Evolutionary conservation across 1,140 invertebrate genomes (phyloP).

Genomic region (Idris sp.): DNA sequence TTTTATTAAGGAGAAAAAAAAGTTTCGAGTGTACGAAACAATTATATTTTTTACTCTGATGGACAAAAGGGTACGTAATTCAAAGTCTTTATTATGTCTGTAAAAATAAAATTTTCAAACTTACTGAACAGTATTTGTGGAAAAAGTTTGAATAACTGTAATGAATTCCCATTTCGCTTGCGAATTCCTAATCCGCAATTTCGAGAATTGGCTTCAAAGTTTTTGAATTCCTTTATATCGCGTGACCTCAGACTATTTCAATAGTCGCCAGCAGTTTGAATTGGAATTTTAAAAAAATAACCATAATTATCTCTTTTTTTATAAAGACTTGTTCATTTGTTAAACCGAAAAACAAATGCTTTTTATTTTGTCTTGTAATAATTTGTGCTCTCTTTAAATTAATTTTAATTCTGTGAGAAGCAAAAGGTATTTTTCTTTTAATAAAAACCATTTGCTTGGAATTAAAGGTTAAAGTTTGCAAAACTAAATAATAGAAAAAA

Average conservation of each 20-base stretch:
- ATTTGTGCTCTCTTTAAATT: too few species aligned
- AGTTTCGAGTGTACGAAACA: neutral
- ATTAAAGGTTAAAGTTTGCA: slow-evolving; percentile 41
- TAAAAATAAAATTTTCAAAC: slow-evolving; percentile 5
- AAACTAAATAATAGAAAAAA: slow-evolving; percentile 1
- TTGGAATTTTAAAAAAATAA: slow-evolving; percentile 19
- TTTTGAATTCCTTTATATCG: slow-evolving; percentile 42
- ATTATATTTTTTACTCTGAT: too few species aligned
- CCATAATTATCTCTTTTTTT: slow-evolving; percentile 13
- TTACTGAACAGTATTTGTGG: neutral
- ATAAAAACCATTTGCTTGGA: slow-evolving; percentile 14
- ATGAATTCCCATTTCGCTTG: slow-evolving; percentile 25
- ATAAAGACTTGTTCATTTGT: slow-evolving; percentile 1
- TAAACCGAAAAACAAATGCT: neutral
- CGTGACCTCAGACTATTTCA: neutral
- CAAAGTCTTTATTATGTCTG: neutral
- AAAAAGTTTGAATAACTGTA: slow-evolving; percentile 37
- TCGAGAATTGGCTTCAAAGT: slow-evolving; percentile 35
- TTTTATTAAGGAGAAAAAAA: too few species aligned
- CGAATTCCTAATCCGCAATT: slow-evolving; percentile 52
- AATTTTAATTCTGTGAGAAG: too few species aligned
- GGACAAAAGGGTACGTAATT: too few species aligned
- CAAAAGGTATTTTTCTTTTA: slow-evolving; percentile 13
- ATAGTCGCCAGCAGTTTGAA: neutral
- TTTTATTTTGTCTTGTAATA: too few species aligned